Evolutionary conservation across 2,888 invertebrate genomes (phyloP), one percentile per base, ranked within the genome.

Genomic region (Drosophila limbata): DNA sequence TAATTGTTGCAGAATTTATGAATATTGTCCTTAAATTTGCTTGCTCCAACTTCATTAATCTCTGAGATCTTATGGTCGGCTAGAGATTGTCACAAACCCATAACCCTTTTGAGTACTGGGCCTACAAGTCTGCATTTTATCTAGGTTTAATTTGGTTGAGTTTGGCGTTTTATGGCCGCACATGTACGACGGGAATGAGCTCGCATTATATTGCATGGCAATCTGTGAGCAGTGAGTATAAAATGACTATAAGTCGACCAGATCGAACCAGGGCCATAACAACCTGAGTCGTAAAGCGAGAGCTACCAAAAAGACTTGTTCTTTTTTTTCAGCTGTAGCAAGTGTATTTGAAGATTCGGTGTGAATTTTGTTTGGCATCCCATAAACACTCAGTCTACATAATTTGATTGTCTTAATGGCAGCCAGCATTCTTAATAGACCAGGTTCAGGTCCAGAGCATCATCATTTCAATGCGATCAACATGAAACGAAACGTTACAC

Each of bases 361-460:
- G 45, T 57, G 37, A 19, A 19, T 21, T 77, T 59, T 51, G 55
- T 60, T 56, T 33, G 60, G 28, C 55, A 35, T 25, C 40, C 60
- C 68, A 84, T 84, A 84, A 84, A 87, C 75, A 85, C 86, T 72
- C 69, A 50, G 78, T 73, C 70, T 66, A 75, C 85, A 88, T 74
- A 69, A 89, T 85, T 88, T 79, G 71, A 69, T 73, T 69, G 73
- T 64, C 65, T 70, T 74, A 78, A 71, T 75, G 69, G 69, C 13
- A 31, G 37, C 40, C 60, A 35, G 56, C 45, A 61, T 65, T 57
- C 53, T 76, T 71, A 72, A 61, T 80, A 63, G 52, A 64, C 44
- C 53, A 13, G 56, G 15, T 63, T 40, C 51, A 13, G 56, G 15
- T 63, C 47, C 37, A 45, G 37, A 45, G 47, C 59, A 61, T 56